Evolutionary conservation across 2,113 vertebrate genomes (phyloP), one percentile per base, ranked within the genome.

Genomic region (Trinectes maculatus): DNA sequence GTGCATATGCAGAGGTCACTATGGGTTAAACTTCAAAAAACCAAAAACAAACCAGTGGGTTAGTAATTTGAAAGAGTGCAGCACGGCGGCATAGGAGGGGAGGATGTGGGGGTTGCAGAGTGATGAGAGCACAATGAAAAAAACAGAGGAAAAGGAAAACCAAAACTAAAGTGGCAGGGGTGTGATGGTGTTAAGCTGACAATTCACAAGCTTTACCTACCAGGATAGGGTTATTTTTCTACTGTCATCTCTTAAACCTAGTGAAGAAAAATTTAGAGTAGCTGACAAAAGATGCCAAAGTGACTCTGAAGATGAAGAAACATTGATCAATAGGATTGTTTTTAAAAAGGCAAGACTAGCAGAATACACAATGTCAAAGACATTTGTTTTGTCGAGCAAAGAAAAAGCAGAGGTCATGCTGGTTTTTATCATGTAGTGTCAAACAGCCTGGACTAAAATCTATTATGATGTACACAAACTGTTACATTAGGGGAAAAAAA

Each of bases 171-270:
- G 63, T 11, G 37, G 26, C 15, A n/a, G n/a, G 36, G 29, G 43
- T 22, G 69, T 37, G 82, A 77, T 76, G 78, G 80, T 79, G 78
- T 77, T 77, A 85, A 88, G 85, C 83, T 56, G 84, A 88, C 77
- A 72, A 88, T 36, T 88, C 82, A 90, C 83, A 91, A 87, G 88
- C 89, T 79, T 88, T 93, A 94, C 94, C 92, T 95, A 95, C 93
- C 92, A 88, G 91, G 87, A 88, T 18, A 87, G 90, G 89, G 90
- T 92, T 92, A 93, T 91, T 91, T 92, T 91, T 92, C 91, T 93
- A 93, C 86, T 87, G 91, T 92, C 92, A 93, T 84, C 93, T 93
- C 76, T 93, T 93, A 94, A 86, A 94, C 93, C 93, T 94, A 92
- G 90, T 92, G 89, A 92, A 90, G 90, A 94, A 86, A 94, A 82